Base-by-base conservation (phyloP, 1,140 invertebrate genomes). In the Drosophila bipectinata region DNA sequence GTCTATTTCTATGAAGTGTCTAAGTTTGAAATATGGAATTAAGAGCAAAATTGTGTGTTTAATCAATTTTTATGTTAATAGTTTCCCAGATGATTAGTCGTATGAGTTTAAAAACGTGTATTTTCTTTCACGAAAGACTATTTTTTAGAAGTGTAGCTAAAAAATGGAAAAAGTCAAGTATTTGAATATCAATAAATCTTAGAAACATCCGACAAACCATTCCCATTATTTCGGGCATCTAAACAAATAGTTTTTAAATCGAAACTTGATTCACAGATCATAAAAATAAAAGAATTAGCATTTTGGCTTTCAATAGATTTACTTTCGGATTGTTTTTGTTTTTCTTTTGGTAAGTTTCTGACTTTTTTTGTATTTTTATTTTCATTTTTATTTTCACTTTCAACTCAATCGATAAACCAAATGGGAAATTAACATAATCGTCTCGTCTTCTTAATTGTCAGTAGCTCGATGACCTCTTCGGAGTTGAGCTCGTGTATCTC, bases 211-310 rank as follows among this genome's bases (percentile, higher is more conserved):
- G 9, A 10, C 8, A 32, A 7, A 8, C 5, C 8, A 30, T 1
- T 9, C 3, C 9, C 9, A 34, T 34, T 34, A 10, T 34, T 34
- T 34, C 32, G 8, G 32, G 32, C 8, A 34, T 7, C 32, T 10
- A 34, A 34, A 34, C 3, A 34, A 34, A 37, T n/a, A 12, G 10
- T 12, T 37, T 37, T 37, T 12, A 37, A 12, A 4, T 10, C 9
- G 32, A 34, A 34, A 34, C 32, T 34, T 34, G 32, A 34, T 34
- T 34, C 32, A 34, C 10, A 37, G 34, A 37, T 37, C 12, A 10
- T 37, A 37, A 37, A 37, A 37, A 37, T 34, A 10, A 37, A 37
- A 37, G 34, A 37, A 37, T 37, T 37, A 37, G 34, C 34, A 37
- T 37, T n/a, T 37, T 3, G 32, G 32, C 34, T 37, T 37, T 37